Evolutionary conservation across 1,140 invertebrate species (phyloP), one percentile per base, ranked within the genome.

Genomic region (Trissolcus basalis): DNA sequence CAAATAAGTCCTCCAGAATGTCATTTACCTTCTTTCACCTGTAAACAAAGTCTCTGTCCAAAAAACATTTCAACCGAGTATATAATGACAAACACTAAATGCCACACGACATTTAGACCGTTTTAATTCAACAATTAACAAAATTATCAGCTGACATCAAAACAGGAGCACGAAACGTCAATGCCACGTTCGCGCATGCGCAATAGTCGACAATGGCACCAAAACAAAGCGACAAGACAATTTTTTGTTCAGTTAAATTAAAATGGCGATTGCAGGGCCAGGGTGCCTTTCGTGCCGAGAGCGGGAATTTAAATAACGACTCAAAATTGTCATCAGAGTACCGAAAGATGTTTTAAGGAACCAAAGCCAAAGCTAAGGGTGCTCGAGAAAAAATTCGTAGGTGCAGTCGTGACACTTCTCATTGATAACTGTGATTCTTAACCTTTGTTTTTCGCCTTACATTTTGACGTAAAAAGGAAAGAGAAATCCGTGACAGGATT

Each of bases 131-230:
- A 12, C 15, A 27, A 27, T 27, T 27, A 27, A 27, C 10, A 14
- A 49, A 60, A 43, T 49, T 32, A 60, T 60, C 58, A 60, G 58
- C 58, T 60, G 58, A 50, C 44, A 60, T 43, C n/a, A 43, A 60
- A 60, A 43, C 47, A 60, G 3, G 35, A 59, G 48, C 16, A 32
- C 2, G 33, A 47, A 56, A 36, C 33, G 15, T 39, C 44, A 59
- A 35, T 55, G 53, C 12, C 36, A 36, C 19, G 10, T 15, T 11
- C 13, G 32, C 56, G 56, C 56, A 59, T 59, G 56, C 56, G 56
- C 33, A 11, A 14, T 3, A 13, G 13, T 3, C n/a, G 1, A 2
- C 9, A 44, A 10, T 1, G 44, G 11, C 15, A 39, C 4, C 55
- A 45, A 56, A 47, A 47, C 55, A 58, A 58, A 47, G 43, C 27